Conservation (phyloP, 2,113 vertebrate species). For the Desmodus rotundus region DNA sequence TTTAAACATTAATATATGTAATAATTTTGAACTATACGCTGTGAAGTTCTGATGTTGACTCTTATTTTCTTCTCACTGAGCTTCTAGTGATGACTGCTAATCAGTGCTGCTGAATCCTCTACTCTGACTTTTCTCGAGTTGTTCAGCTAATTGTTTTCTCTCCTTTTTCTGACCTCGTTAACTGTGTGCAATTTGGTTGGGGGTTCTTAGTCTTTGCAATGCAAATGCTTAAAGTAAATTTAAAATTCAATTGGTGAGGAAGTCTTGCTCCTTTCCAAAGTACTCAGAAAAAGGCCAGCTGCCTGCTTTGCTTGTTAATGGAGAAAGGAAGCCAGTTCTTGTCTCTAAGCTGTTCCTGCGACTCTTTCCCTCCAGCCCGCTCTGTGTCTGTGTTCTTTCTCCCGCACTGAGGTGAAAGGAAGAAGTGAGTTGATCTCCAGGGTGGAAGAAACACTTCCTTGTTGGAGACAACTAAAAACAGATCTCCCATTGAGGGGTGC, state of each 20-base stretch:
- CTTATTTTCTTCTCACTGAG: neutral
- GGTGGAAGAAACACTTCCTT: conserved; percentile 46
- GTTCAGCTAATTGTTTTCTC: neutral
- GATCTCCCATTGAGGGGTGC: neutral
- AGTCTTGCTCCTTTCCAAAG: conserved; percentile 35
- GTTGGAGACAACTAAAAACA: conserved; percentile 50
- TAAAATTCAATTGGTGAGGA: conserved; percentile 14
- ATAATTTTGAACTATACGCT: neutral
- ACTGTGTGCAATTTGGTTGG: neutral
- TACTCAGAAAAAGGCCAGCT: neutral
- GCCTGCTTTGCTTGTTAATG: neutral
- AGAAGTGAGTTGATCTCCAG: conserved; percentile 7
- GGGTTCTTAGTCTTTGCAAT: neutral
- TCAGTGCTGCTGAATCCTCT: neutral
- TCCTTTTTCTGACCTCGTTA: conserved; percentile 3
- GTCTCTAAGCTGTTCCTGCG: neutral
- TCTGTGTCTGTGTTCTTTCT: conserved; percentile 37
- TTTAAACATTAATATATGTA: conserved; percentile 11
- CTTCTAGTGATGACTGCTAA: neutral
- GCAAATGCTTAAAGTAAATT: conserved; percentile 21
- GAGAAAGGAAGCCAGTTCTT: neutral
- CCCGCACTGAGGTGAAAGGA: neutral
- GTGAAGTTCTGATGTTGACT: neutral
- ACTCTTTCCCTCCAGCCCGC: neutral
- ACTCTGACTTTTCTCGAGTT: neutral